Evolutionary conservation across 2,797 vertebrate genomes (phyloP), one percentile per base, ranked within the genome.

Genomic region (Acrocephalus scirpaceus): DNA sequence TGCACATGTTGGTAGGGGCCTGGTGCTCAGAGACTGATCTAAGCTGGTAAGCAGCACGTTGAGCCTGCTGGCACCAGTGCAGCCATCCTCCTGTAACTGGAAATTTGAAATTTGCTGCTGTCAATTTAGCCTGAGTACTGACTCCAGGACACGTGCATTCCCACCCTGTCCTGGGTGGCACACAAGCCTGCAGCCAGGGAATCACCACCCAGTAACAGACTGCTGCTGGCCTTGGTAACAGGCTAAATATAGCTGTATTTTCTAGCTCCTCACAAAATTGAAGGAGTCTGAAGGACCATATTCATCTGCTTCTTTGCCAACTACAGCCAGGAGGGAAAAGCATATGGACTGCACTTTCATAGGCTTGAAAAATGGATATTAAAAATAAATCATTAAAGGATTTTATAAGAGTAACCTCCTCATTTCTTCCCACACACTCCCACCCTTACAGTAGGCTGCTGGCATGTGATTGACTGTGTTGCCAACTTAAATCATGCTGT

Each of bases 401-500:
- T 78, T 90, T 91, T 92, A 45, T 80, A 77, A 75, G 70, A 93
- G 86, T 66, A 60, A 67, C 76, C 88, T 90, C 85, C 70, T 83
- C 62, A 77, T 66, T 73, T 67, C 87, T 95, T 94, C 95, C 92
- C 90, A 94, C 86, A 79, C 18, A 62, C 83, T 75, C 93, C 76
- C 91, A 82, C 79, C 90, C 85, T 73, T 85, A 88, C 87, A 90
- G 93, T 66, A 96, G 87, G 93, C 84, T 95, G 90, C 80, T 96
- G 96, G 95, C 95, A 94, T 88, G 90, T 91, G 88, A 93, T 32
- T 84, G 92, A 88, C 79, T 86, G 92, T 81, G 83, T 88, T 96
- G 95, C 95, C 95, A 96, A 94, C 91, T 86, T 9, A 65, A 96
- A 93, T 92, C 88, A 91, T 58, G 91, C 90, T 79, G 92, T 72